A percentile compares a stretch with the other conserved stretches of the same genome.
Conservation (phyloP, 2,113 vertebrate genomes). For the Triplophysa siluroides region DNA sequence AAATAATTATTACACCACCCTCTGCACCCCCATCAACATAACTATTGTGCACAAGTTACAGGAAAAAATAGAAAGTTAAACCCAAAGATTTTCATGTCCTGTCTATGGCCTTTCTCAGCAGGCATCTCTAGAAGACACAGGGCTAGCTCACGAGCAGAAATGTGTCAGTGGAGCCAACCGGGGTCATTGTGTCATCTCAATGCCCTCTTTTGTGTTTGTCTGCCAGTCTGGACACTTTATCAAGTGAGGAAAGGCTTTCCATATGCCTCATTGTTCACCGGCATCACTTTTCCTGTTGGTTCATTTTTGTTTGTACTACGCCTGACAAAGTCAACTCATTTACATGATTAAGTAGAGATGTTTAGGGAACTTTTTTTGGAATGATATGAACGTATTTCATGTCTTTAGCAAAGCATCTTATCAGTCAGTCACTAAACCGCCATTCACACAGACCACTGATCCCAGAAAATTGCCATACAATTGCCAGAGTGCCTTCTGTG, state of each 20-base stretch:
- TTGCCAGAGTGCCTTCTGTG: too few relatives aligned
- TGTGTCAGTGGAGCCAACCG: conserved; percentile 24
- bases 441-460: too few relatives aligned
- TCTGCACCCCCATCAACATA: conserved; percentile 35
- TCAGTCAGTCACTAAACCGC: too few relatives aligned
- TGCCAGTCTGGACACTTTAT: conserved; percentile 51
- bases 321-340: too few relatives aligned
- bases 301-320: background rate
- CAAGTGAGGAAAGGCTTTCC: conserved; percentile 34
- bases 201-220: conserved; percentile 60
- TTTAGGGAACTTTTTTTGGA: too few relatives aligned
- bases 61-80: background rate
- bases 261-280: background rate
- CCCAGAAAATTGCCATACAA: too few relatives aligned
- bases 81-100: background rate
- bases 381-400: too few relatives aligned
- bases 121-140: conserved; percentile 13
- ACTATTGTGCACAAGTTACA: background rate
- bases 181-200: conserved; percentile 58
- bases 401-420: too few relatives aligned
- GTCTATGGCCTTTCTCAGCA: conserved; percentile 9
- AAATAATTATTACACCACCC: conserved; percentile 55
- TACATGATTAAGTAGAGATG: too few relatives aligned
- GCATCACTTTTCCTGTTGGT: conserved; percentile 3
- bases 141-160: conserved; percentile 55